phyloP scores from a whole-genome alignment of 2,888 invertebrate species.

The Chalcosyrphus nemorum region DNA sequence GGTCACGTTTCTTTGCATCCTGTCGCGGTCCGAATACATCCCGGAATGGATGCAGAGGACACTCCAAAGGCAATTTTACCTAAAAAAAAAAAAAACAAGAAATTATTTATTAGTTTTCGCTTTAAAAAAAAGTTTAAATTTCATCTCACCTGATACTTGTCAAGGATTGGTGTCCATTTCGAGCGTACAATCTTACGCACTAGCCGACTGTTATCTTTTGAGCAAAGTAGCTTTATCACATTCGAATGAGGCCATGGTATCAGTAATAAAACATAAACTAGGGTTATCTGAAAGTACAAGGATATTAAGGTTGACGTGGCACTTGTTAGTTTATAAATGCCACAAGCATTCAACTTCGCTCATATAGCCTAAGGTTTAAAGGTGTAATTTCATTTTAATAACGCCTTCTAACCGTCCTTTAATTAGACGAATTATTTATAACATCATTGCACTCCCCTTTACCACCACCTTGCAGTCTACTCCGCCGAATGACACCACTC shows the following conservation, averaged over 20 bases:
- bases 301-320: background rate
- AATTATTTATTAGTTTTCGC: too few relatives aligned
- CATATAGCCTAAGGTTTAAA: background rate
- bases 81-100: conserved; percentile 75
- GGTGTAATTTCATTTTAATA: conserved; percentile 3
- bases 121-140: conserved; percentile 1
- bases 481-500: background rate
- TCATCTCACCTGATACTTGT: conserved; percentile 87
- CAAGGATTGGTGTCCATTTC: conserved; percentile 95
- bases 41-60: conserved; percentile 93
- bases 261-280: conserved; percentile 90
- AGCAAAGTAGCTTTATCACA: conserved; percentile 93
- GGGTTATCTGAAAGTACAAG: conserved; percentile 86
- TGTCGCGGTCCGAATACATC: conserved; percentile 95
- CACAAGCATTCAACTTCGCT: background rate
- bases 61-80: conserved; percentile 92
- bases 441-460: background rate
- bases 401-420: background rate
- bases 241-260: conserved; percentile 95
- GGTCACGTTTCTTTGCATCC: conserved; percentile 91
- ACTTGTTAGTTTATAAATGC: too few relatives aligned
- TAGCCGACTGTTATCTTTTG: conserved; percentile 93
- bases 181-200: conserved; percentile 93
- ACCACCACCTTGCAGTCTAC: background rate
- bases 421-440: conserved; percentile 9